Conservation (phyloP, 2,888 invertebrate species). For the Catocala fraxini region DNA sequence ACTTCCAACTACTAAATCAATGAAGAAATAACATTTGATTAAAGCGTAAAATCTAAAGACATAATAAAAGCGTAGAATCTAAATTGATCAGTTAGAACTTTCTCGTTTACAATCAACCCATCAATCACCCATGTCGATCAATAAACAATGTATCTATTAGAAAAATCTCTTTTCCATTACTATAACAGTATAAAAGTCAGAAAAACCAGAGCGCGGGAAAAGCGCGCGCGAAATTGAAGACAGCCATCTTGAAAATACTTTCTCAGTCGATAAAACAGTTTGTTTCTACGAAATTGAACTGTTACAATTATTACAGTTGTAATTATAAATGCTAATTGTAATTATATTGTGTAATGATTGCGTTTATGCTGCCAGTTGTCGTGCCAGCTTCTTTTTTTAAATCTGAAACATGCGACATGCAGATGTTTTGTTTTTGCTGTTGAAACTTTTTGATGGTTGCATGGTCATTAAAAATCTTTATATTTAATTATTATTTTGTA, state of each 20-base stretch:
- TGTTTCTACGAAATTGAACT: conserved; percentile 41
- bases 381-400: conserved; percentile 21
- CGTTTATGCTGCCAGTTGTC: conserved; percentile 26
- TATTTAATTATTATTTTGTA: not conserved
- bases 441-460: not conserved
- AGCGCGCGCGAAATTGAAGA: conserved; percentile 49
- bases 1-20: too few relatives aligned
- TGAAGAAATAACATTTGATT: too few relatives aligned
- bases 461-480: not conserved
- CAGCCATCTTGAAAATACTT: conserved; percentile 57
- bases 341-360: conserved; percentile 25
- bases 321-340: conserved; percentile 38
- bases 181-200: conserved; percentile 41
- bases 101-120: conserved; percentile 23
- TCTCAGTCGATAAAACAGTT: conserved; percentile 52
- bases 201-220: conserved; percentile 57
- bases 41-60: too few relatives aligned
- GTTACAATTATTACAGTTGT: conserved; percentile 24
- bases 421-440: conserved; percentile 20
- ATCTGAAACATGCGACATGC: conserved; percentile 31
- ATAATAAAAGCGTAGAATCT: too few relatives aligned
- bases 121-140: conserved; percentile 28
- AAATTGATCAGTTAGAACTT: conserved; percentile 31
- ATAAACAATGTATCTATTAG: conserved; percentile 29
- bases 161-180: conserved; percentile 49